phyloP scores from a whole-genome alignment of 2,888 invertebrate genomes.

The Stenoptilia bipunctidactyla region DNA sequence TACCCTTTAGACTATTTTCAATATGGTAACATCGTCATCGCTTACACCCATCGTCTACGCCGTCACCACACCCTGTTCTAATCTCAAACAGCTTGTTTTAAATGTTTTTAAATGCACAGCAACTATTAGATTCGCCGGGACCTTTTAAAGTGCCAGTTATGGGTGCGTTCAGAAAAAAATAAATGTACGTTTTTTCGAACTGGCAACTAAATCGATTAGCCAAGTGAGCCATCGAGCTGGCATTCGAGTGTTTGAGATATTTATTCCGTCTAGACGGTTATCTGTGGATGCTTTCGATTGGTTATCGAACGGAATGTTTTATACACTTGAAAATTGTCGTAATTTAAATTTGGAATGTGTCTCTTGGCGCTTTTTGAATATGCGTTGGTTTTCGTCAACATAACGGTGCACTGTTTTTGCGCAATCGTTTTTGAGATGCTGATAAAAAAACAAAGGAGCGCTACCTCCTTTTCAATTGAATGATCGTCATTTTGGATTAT shows the following conservation, averaged over 20 bases:
- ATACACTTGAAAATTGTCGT: slow-evolving; percentile 29
- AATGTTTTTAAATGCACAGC: slow-evolving; percentile 34
- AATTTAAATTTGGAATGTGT: slow-evolving; percentile 7
- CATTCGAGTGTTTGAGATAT: slow-evolving; percentile 62
- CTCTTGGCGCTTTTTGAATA: neutral
- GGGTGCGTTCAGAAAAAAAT: slow-evolving; percentile 40
- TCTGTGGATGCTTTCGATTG: slow-evolving; percentile 48
- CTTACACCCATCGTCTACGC: neutral
- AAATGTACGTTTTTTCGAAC: slow-evolving; percentile 38
- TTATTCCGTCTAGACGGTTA: slow-evolving; percentile 66
- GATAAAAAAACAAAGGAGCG: no score
- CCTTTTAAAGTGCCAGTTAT: slow-evolving; percentile 55
- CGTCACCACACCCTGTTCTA: slow-evolving; percentile 32
- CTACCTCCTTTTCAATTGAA: no score
- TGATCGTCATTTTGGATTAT: no score
- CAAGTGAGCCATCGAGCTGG: slow-evolving; percentile 65
- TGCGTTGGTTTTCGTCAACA: no score
- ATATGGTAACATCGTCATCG: no score
- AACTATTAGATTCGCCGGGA: slow-evolving; percentile 55
- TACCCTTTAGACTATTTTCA: no score
- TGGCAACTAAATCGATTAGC: slow-evolving; percentile 52
- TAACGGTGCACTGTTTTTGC: no score
- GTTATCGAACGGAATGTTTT: slow-evolving; percentile 57
- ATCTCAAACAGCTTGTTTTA: slow-evolving; percentile 43
- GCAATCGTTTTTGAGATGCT: no score